Evolutionary conservation across 2,113 vertebrate species (phyloP).

Genomic region (Alouatta palliata): DNA sequence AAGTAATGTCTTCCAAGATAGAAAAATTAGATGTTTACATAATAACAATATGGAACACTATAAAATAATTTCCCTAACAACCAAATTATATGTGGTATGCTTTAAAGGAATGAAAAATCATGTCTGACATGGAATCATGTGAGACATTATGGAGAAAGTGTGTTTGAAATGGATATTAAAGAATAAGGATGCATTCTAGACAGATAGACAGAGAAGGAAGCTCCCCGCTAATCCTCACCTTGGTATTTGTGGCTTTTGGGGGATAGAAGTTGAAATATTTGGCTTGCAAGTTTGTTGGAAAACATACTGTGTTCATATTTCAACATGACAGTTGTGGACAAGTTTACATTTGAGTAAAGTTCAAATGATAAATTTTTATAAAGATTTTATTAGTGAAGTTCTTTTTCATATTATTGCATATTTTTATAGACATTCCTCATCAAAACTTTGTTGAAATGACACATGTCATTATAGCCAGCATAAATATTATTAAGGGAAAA

Average conservation of each 20-base stretch:
- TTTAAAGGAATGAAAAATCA: background rate
- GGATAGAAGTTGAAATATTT: background rate
- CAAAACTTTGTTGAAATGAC: background rate
- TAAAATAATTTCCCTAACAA: background rate
- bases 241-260: background rate
- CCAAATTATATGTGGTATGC: background rate
- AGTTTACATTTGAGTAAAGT: background rate
- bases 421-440: background rate
- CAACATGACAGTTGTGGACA: background rate
- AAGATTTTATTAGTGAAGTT: background rate
- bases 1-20: background rate
- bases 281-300: background rate
- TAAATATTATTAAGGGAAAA: background rate
- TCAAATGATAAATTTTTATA: background rate
- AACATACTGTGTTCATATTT: background rate
- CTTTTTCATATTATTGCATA: background rate
- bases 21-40: background rate
- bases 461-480: background rate
- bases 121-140: background rate
- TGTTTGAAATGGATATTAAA: background rate
- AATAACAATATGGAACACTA: background rate
- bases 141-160: background rate
- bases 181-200: background rate
- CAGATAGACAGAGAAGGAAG: background rate
- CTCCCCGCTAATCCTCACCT: background rate